Percentiles rank a stretch among this genome's conserved stretches.
Evolutionary conservation across 2,888 invertebrate species (phyloP).

Genomic region (Tiliacea citrago): DNA sequence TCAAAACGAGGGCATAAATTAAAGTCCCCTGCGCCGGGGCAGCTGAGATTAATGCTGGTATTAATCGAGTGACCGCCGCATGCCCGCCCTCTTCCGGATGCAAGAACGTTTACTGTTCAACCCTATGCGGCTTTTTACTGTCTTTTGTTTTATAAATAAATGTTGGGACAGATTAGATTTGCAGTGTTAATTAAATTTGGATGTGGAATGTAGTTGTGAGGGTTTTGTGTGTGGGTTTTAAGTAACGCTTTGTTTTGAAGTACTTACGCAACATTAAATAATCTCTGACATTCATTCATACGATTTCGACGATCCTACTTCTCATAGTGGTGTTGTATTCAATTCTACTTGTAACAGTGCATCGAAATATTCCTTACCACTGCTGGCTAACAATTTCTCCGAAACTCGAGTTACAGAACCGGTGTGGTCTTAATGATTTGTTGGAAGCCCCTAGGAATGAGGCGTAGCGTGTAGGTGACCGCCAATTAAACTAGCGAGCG

Average conservation of each 20-base stretch:
- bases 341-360: not conserved
- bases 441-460: constrained; percentile 37
- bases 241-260: too few relatives aligned
- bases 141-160: constrained; percentile 59
- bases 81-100: constrained; percentile 60
- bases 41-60: constrained; percentile 88
- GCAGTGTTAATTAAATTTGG: constrained; percentile 40
- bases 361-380: constrained; percentile 4
- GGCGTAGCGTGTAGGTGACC: constrained; percentile 73
- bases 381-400: constrained; percentile 30
- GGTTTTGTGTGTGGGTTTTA: not conserved
- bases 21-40: constrained; percentile 78
- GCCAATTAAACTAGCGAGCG: constrained; percentile 79
- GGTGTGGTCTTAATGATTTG: constrained; percentile 49
- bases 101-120: constrained; percentile 61
- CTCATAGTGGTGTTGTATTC: not conserved
- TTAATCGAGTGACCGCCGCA: constrained; percentile 89
- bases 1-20: constrained; percentile 89
- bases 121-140: constrained; percentile 55
- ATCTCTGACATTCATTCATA: too few relatives aligned
- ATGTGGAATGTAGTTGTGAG: not conserved
- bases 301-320: too few relatives aligned
- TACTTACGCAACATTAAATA: too few relatives aligned
- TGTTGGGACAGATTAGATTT: constrained; percentile 48
- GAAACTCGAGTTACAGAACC: constrained; percentile 19